Evolutionary conservation across 2,797 vertebrate genomes (phyloP).

Genomic region (Hoplostethus atlanticus): DNA sequence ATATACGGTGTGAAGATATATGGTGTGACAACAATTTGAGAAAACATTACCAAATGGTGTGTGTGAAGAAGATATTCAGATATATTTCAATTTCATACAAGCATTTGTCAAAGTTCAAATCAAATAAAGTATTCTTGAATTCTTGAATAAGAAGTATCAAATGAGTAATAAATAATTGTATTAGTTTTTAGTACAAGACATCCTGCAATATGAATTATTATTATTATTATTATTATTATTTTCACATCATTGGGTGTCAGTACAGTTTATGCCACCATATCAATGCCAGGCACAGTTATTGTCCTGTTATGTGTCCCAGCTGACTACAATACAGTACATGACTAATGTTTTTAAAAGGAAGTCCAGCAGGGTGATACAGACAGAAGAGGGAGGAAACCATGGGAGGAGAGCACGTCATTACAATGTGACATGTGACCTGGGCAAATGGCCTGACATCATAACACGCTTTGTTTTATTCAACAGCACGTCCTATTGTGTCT

Average conservation of each 20-base stretch:
- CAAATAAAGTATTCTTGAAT: too few relatives aligned
- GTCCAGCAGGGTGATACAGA: constrained; percentile 24
- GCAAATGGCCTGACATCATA: constrained; percentile 28
- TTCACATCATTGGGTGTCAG: constrained; percentile 2
- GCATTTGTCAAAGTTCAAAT: too few relatives aligned
- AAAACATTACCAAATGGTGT: too few relatives aligned
- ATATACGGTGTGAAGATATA: too few relatives aligned
- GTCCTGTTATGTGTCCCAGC: neutral
- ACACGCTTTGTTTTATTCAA: constrained; percentile 22
- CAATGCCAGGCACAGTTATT: neutral
- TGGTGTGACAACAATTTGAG: too few relatives aligned
- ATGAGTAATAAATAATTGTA: too few relatives aligned
- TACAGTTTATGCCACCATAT: constrained; percentile 5
- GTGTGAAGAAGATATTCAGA: too few relatives aligned
- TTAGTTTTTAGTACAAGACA: neutral
- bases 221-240: neutral
- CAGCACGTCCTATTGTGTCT: constrained; percentile 21
- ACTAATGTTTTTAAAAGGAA: constrained; percentile 48
- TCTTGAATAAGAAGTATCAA: too few relatives aligned
- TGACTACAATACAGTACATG: neutral
- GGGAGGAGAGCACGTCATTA: constrained; percentile 29
- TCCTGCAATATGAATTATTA: neutral
- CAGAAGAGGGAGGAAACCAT: constrained; percentile 48
- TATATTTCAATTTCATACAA: too few relatives aligned
- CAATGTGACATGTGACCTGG: constrained; percentile 50